Base-by-base conservation (phyloP, 2,888 invertebrate genomes). In the Pediacus dermestoides region DNA sequence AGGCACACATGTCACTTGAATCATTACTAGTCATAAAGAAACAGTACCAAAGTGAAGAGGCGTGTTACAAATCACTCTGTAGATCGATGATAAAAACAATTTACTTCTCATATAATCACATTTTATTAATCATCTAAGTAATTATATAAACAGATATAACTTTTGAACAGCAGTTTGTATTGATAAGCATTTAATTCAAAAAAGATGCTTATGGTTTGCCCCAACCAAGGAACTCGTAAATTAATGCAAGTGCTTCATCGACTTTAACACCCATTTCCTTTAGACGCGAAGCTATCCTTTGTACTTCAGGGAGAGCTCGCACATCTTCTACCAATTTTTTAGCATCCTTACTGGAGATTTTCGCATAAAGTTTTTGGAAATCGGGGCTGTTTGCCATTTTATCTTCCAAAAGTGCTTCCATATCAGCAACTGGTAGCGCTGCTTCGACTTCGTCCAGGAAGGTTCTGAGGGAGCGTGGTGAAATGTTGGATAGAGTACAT, bases 151-250 rank as follows among this genome's bases (percentile, higher is more conserved):
- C n/a, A n/a, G n/a, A n/a, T n/a, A n/a, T n/a, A n/a, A n/a, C n/a
- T n/a, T n/a, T n/a, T n/a, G n/a, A n/a, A n/a, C n/a, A n/a, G n/a
- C n/a, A n/a, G n/a, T n/a, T n/a, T n/a, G n/a, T n/a, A n/a, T n/a
- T n/a, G n/a, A n/a, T n/a, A n/a, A n/a, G n/a, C n/a, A n/a, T n/a
- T n/a, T n/a, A n/a, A n/a, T n/a, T n/a, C n/a, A n/a, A n/a, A n/a
- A n/a, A n/a, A n/a, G n/a, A n/a, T n/a, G n/a, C n/a, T n/a, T n/a
- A n/a, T n/a, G n/a, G n/a, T n/a, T n/a, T n/a, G n/a, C n/a, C 40
- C 59, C 59, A 59, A 23, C 53, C 51, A 8, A 59, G 35, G 23
- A 57, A 44, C n/a, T 25, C 34, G 34, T 55, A 55, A 35, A 55
- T 11, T 7, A 48, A 16, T 7, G 42, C 32, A 34, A 50, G 18